Evolutionary conservation across 2,113 vertebrate genomes (phyloP), one percentile per base, ranked within the genome.

Genomic region (Eulemur rufifrons): DNA sequence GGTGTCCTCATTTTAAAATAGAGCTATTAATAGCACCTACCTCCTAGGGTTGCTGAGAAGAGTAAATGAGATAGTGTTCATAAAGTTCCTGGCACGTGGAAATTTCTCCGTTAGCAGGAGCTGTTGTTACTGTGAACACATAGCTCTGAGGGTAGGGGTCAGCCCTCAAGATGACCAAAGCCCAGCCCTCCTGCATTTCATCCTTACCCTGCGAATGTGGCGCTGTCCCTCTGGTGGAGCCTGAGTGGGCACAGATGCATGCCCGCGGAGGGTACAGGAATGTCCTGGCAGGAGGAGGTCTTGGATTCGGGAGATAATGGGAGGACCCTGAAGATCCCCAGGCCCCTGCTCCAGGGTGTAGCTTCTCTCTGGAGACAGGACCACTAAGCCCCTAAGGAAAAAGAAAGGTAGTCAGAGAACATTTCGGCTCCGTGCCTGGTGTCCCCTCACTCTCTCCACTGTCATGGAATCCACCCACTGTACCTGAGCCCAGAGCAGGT

Each of bases 401-500:
- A 68, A 87, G 25, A 81, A 23, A 76, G 20, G n/a, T 73, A 39
- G 63, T 91, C 8, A 91, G 82, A 73, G 25, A 42, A 29, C 15
- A 42, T 32, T 42, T 80, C 6, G 6, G 54, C 47, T 50, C 34
- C 50, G 8, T 4, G 18, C 37, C 50, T 37, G 27, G 1, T 0
- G 45, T 18, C 15, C 14, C 42, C 76, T 27, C 63, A 4, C 18
- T 2, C 5, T n/a, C 34, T 39, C 63, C 25, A 37, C 39, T 61
- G 59, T 20, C 13, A 5, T 0, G 2, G 71, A 45, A 5, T 14
- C 14, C 0, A 17, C 20, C 34, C 34, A 14, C 11, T 95, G 97
- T 98, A 99, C 99, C 99, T 99, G 95, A 99, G 98, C 11, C 99
- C 99, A 0, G 98, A 83, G 71, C 99, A 99, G 97, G 99, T 98